phyloP scores from a whole-genome alignment of 2,797 vertebrate genomes.

The Gallirallus australis region DNA sequence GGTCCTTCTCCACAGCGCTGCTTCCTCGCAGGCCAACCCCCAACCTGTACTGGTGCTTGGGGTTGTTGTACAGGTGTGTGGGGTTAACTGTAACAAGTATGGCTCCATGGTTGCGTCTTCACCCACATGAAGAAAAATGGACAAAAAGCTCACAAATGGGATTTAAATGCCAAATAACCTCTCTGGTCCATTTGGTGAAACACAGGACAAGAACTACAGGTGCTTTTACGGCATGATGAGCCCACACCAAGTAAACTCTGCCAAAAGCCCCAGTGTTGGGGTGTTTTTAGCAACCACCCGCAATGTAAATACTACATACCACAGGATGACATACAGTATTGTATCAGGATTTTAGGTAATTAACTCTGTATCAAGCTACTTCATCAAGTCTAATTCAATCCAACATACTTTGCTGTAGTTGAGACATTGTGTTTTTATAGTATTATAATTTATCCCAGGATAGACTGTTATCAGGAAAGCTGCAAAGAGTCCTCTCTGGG shows the following conservation, averaged over 20 bases:
- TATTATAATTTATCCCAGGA: neutral
- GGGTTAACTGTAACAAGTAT: neutral
- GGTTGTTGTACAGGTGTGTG: too few relatives aligned
- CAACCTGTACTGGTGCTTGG: too few relatives aligned
- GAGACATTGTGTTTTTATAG: neutral
- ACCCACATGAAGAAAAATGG: neutral
- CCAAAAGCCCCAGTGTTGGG: neutral
- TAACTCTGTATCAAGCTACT: neutral
- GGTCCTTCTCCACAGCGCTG: too few relatives aligned
- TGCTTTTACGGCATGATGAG: neutral
- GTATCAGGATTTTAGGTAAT: neutral
- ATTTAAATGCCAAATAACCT: neutral
- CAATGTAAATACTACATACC: neutral
- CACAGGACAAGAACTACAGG: neutral
- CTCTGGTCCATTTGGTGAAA: neutral
- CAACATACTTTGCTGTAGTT: neutral
- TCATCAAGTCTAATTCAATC: neutral
- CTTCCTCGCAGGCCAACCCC: too few relatives aligned
- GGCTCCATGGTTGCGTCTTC: neutral
- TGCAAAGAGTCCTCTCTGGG: neutral
- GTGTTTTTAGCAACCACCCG: neutral
- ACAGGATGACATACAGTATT: fast-evolving
- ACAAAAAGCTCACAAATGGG: fast-evolving
- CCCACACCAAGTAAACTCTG: neutral
- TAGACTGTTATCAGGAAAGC: neutral